Base-by-base conservation (phyloP, 2,888 invertebrate genomes). In the Drosophila antonietae region DNA sequence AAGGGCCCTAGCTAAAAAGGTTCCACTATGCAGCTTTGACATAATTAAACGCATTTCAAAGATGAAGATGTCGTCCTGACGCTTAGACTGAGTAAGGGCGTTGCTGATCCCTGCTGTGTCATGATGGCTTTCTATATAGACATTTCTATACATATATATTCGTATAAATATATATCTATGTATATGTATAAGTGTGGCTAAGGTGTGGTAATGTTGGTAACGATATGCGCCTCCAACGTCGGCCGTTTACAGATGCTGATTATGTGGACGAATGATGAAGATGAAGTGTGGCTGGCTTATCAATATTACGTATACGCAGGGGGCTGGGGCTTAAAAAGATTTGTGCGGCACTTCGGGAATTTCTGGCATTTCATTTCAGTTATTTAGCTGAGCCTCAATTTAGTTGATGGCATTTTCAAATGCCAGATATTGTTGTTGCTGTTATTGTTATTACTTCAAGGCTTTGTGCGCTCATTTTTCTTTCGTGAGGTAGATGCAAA, bases 41-140 rank as follows among this genome's bases (percentile, higher is more conserved):
- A 84, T 89, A 84, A 89, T 84, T 89, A 84, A 84, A 88, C 86
- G 85, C 83, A 88, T 89, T 84, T 81, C 77, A 79, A 88, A 81
- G 85, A 75, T 79, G 82, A 78, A 66, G 68, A 68, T 73, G 63
- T 78, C 56, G 39, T 47, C 33, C n/a, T 31, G 39, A 10, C 12
- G 7, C 3, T 14, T 18, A 33, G 18, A 31, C 51, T 39, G 33
- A 57, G 52, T 58, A 41, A 41, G 39, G 33, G 41, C 37, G 35
- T 62, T 41, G 10, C 18, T 52, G 51, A n/a, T 39, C 14, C 63
- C 39, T 68, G 63, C 72, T 78, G 57, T 65, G 70, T 60, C 73
- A 71, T 69, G 60, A 58, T 55, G 28, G 41, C 31, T 12, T 28
- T 28, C 12, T n/a, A 51, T 12, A 51, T 14, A 51, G 2, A 33